A percentile compares a stretch with the other conserved stretches of the same genome.
phyloP scores from a whole-genome alignment of 2,797 vertebrate species.

The Pseudocheirus occidentalis region DNA sequence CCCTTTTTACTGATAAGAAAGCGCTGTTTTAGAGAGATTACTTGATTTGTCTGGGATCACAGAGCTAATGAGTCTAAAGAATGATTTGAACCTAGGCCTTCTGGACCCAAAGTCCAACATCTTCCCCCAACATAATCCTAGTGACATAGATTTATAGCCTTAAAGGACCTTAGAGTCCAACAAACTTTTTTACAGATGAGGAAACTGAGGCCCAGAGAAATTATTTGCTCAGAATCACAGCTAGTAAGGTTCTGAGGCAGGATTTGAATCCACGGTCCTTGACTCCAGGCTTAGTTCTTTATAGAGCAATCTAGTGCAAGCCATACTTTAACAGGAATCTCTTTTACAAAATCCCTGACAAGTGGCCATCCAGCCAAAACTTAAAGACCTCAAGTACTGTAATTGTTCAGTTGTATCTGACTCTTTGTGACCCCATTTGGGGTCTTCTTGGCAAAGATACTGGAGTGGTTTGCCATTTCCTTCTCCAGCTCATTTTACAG shows the following conservation, averaged over 20 bases:
- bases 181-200: background rate
- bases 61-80: background rate
- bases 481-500: too few relatives aligned
- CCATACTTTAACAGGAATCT: background rate
- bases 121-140: background rate
- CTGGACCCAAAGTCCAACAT: background rate
- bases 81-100: background rate
- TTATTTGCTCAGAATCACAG: background rate
- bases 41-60: background rate
- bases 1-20: background rate
- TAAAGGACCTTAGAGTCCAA: background rate
- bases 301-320: background rate
- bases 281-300: background rate
- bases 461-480: too few relatives aligned
- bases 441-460: too few relatives aligned
- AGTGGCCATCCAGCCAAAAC: background rate
- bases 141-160: background rate
- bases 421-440: too few relatives aligned
- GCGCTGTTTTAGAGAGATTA: background rate
- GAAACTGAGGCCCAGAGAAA: background rate
- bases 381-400: background rate
- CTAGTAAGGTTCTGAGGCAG: background rate
- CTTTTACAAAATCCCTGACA: background rate
- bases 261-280: background rate
- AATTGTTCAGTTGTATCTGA: background rate